phyloP scores from a whole-genome alignment of 2,113 vertebrate species.

The Corythaixoides concolor region DNA sequence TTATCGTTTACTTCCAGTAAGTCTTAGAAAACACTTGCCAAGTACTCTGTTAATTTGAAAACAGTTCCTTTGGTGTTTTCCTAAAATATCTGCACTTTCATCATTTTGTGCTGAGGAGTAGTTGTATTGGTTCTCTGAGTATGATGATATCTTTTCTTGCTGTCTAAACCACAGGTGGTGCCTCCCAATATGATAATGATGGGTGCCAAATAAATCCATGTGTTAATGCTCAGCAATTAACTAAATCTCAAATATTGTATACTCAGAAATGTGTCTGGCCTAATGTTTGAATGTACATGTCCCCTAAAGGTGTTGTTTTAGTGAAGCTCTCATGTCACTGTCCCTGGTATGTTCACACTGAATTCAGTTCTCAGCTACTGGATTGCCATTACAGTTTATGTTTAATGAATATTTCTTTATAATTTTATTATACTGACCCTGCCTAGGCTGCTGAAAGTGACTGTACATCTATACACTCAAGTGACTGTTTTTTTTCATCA shows the following conservation, averaged over 20 bases:
- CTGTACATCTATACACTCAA: neutral
- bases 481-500: neutral
- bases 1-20: neutral
- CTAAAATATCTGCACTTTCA: neutral
- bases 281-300: neutral
- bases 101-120: neutral
- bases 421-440: neutral
- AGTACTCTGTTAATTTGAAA: neutral
- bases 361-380: neutral
- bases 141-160: neutral
- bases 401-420: neutral
- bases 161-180: neutral
- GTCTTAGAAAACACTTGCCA: neutral
- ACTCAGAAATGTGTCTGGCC: neutral
- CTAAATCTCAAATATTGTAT: neutral
- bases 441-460: neutral
- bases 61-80: neutral
- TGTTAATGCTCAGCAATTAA: neutral
- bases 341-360: neutral
- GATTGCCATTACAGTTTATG: neutral
- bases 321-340: neutral
- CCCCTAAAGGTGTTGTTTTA: neutral
- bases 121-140: neutral
- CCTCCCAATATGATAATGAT: neutral
- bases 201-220: neutral